Evolutionary conservation across 92 coral and sea anemone species (phyloP).

Genomic region (Anthopleura xanthogrammica): DNA sequence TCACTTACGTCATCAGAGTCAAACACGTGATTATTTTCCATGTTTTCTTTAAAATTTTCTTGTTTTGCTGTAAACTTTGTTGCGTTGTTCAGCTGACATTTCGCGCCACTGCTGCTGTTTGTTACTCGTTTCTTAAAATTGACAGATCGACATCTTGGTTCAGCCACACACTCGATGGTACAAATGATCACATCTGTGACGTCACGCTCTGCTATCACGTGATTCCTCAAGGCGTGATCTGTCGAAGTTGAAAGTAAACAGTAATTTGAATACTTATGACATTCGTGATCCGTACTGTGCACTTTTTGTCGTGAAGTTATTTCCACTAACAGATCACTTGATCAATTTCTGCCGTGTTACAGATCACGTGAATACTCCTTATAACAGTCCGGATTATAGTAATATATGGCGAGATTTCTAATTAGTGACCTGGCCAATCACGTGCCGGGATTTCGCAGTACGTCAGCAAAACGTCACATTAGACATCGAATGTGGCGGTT

Average conservation of each 20-base stretch:
- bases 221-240: background rate
- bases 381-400: too few relatives aligned
- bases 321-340: too few relatives aligned
- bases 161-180: background rate
- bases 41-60: background rate
- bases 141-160: background rate
- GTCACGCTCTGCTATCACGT: background rate
- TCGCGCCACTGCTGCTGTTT: background rate
- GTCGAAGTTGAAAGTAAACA: background rate
- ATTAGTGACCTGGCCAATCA: too few relatives aligned
- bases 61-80: background rate
- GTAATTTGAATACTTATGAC: background rate
- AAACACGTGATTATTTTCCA: background rate
- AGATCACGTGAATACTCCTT: too few relatives aligned
- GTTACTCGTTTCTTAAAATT: background rate
- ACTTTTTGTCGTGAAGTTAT: background rate
- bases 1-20: conserved; percentile 5
- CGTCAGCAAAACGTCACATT: too few relatives aligned
- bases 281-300: background rate
- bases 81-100: conserved; percentile 6
- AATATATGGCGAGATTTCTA: too few relatives aligned
- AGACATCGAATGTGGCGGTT: too few relatives aligned
- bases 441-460: too few relatives aligned
- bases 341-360: too few relatives aligned
- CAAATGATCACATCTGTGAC: background rate